These are phyloP conservation scores for Lytechinus variegatus DNA, from an alignment of 35 echinoderm and acorn worm species.

Conservation along the genomic window DNA sequence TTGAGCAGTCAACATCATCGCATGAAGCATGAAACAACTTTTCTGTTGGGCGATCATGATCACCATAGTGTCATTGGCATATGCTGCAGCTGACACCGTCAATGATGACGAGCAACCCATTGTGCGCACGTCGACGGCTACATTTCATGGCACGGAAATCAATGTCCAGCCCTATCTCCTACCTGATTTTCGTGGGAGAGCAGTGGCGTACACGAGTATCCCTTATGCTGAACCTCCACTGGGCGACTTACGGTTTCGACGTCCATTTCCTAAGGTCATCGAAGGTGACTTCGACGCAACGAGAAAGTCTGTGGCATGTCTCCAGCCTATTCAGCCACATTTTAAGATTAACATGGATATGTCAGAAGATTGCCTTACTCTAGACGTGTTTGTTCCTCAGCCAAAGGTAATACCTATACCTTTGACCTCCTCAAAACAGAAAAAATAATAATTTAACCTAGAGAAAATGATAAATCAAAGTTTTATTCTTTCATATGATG, in stretches of 20 bases:
- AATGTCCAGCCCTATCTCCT: not conserved
- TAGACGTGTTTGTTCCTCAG: slow-evolving; percentile 27
- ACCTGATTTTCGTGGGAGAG: not conserved
- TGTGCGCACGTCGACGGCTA: not conserved
- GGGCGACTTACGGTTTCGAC: not conserved
- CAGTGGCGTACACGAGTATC: not conserved
- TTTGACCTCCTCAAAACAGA: too few species aligned
- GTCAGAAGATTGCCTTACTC: slow-evolving; percentile 29
- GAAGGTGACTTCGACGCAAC: slow-evolving; percentile 21
- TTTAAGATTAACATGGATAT: not conserved
- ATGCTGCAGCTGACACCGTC: not conserved
- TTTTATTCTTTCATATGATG: too few species aligned
- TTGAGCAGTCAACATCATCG: not conserved
- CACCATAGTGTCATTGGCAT: not conserved
- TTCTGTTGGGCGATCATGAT: not conserved
- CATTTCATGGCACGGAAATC: not conserved
- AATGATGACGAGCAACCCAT: not conserved
- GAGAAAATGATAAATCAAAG: too few species aligned
- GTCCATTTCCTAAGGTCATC: not conserved
- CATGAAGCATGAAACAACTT: not conserved
- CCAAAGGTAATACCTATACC: not conserved
- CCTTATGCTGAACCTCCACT: not conserved
- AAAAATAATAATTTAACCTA: too few species aligned
- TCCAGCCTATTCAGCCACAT: not conserved
- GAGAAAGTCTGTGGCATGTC: not conserved